Evolutionary conservation across 2,888 invertebrate species (phyloP).

Genomic region (Venustoraphidia nigricollis): DNA sequence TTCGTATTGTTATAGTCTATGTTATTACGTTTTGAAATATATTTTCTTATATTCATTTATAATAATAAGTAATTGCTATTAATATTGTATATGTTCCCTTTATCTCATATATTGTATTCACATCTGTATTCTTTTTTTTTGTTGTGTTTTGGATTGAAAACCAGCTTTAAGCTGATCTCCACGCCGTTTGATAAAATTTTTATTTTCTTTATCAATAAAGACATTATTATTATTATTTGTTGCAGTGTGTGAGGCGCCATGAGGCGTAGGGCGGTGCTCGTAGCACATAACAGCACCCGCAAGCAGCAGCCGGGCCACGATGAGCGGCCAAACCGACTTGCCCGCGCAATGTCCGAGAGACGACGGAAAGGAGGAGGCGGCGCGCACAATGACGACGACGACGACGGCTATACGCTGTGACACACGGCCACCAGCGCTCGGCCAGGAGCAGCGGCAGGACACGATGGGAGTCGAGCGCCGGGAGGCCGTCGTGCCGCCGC

Average conservation of each 20-base stretch:
- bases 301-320: not conserved
- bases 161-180: no score
- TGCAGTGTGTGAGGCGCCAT: conserved; percentile 20
- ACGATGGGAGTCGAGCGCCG: conserved; percentile 17
- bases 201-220: no score
- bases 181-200: no score
- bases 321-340: conserved; percentile 4
- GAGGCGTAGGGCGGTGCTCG: conserved; percentile 12
- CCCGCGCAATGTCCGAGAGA: not conserved
- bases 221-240: no score
- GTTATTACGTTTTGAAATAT: no score
- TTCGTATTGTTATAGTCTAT: no score
- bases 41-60: no score
- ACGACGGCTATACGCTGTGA: conserved; percentile 43
- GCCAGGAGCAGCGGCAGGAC: conserved; percentile 38
- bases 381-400: not conserved
- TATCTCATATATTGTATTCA: no score
- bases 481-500: conserved; percentile 12
- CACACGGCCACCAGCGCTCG: conserved; percentile 69
- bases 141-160: no score
- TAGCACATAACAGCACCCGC: conserved; percentile 1
- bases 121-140: no score
- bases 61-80: no score
- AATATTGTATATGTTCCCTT: no score
- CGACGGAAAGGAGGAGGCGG: conserved; percentile 1